Evolutionary conservation across 2,888 invertebrate genomes (phyloP).

Genomic region (Taphrorychus bicolor): DNA sequence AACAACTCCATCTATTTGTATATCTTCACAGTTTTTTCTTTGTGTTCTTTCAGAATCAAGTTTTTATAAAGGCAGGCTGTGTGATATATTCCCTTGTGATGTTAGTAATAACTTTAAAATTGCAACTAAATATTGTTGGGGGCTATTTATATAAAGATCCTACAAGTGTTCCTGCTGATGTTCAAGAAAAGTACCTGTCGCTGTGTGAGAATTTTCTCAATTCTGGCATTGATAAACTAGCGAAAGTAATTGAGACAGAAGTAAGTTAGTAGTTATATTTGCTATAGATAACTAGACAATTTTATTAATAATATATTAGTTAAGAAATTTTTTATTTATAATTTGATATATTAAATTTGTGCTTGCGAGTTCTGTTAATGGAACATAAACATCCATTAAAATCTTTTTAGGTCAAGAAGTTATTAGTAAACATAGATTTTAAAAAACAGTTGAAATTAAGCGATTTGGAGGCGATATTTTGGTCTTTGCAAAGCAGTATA

Average conservation of each 20-base stretch:
- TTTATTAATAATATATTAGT: too few species aligned
- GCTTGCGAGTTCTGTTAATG: too few species aligned
- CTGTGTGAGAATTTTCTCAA: constrained; percentile 82
- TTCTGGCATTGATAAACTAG: constrained; percentile 73
- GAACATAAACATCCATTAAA: too few species aligned
- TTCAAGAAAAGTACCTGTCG: constrained; percentile 83
- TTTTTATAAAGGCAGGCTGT: constrained; percentile 80
- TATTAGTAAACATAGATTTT: constrained; percentile 60
- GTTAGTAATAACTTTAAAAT: constrained; percentile 79
- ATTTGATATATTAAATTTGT: too few species aligned
- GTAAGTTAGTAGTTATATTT: constrained; percentile 62
- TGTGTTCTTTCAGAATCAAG: constrained; percentile 59
- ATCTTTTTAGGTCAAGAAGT: constrained; percentile 55
- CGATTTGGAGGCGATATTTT: constrained; percentile 84
- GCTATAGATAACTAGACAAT: too few species aligned
- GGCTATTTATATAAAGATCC: constrained; percentile 85
- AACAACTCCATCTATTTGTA: too few species aligned
- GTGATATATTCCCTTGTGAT: constrained; percentile 85
- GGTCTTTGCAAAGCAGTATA: constrained; percentile 79
- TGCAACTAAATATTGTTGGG: constrained; percentile 89
- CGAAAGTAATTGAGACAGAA: constrained; percentile 72
- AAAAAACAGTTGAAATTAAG: constrained; percentile 72
- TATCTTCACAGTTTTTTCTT: neutral
- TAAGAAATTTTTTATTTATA: too few species aligned
- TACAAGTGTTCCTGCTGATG: constrained; percentile 66